Evolutionary conservation across 1,140 invertebrate species (phyloP).

Genomic region (Drosophila lowei): DNA sequence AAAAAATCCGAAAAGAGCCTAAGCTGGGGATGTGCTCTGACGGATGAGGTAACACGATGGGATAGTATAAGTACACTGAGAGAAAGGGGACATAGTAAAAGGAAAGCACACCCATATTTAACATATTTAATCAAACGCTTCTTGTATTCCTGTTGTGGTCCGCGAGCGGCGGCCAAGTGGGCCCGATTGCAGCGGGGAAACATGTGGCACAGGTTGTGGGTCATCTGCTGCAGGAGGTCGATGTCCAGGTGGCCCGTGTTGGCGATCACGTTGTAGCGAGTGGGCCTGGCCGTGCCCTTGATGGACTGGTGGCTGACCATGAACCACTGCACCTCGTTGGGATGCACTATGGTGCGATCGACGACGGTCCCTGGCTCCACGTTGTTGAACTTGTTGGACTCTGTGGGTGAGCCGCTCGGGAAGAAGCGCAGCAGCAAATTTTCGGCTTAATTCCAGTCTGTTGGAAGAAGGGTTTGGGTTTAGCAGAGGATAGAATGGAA

Average conservation of each 20-base stretch:
- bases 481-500: too few relatives aligned
- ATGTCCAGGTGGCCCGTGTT: slow-evolving; percentile 90
- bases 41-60: not conserved
- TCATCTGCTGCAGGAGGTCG: slow-evolving; percentile 91
- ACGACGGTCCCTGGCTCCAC: slow-evolving; percentile 91
- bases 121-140: slow-evolving; percentile 34
- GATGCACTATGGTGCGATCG: slow-evolving; percentile 92
- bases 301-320: slow-evolving; percentile 89
- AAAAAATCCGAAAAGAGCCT: slow-evolving; percentile 17
- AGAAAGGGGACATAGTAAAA: too few relatives aligned
- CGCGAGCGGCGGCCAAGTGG: slow-evolving; percentile 94
- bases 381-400: slow-evolving; percentile 86
- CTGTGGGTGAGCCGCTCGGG: slow-evolving; percentile 60
- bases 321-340: slow-evolving; percentile 93
- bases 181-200: slow-evolving; percentile 93
- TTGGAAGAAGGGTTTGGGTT: not conserved
- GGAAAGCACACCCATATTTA: too few relatives aligned
- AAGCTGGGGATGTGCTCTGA: too few relatives aligned
- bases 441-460: slow-evolving; percentile 83
- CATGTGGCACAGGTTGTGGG: slow-evolving; percentile 94
- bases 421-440: slow-evolving; percentile 92
- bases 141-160: slow-evolving; percentile 75
- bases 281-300: slow-evolving; percentile 93
- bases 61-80: too few relatives aligned
- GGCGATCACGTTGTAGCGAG: slow-evolving; percentile 93